These are phyloP conservation scores for Coregonus suidteri DNA, from an alignment of 2,797 vertebrate species.

Conservation along the genomic window DNA sequence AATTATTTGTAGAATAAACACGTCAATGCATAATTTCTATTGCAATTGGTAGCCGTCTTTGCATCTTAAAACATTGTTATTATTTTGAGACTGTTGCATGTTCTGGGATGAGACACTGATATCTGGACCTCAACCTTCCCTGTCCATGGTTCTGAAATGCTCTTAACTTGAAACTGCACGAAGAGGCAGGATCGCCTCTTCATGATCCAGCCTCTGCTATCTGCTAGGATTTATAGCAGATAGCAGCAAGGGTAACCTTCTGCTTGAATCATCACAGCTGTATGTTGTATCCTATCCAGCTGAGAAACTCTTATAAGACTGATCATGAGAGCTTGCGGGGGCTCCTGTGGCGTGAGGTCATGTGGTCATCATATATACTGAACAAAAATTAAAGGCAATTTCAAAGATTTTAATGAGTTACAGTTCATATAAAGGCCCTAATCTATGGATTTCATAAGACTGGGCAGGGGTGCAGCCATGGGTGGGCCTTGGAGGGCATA, in stretches of 20 bases:
- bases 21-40: neutral
- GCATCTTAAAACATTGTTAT: neutral
- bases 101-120: neutral
- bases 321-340: no score
- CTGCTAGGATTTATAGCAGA: neutral
- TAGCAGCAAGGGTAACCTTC: conserved; percentile 33
- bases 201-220: no score
- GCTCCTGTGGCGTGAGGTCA: no score
- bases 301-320: neutral
- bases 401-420: no score
- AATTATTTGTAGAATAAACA: neutral
- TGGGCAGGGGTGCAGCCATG: no score
- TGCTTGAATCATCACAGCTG: neutral
- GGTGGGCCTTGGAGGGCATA: no score
- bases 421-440: no score
- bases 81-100: neutral
- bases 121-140: conserved; percentile 1
- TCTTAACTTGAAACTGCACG: neutral
- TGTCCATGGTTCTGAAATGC: conserved; percentile 58
- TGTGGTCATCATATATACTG: no score
- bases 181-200: neutral
- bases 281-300: neutral
- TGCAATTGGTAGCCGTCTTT: neutral
- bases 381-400: no score
- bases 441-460: no score